A percentile compares a stretch with the other conserved stretches of the same genome.
phyloP scores from a whole-genome alignment of 2,113 vertebrate genomes.

The Dicerorhinus sumatrensis region DNA sequence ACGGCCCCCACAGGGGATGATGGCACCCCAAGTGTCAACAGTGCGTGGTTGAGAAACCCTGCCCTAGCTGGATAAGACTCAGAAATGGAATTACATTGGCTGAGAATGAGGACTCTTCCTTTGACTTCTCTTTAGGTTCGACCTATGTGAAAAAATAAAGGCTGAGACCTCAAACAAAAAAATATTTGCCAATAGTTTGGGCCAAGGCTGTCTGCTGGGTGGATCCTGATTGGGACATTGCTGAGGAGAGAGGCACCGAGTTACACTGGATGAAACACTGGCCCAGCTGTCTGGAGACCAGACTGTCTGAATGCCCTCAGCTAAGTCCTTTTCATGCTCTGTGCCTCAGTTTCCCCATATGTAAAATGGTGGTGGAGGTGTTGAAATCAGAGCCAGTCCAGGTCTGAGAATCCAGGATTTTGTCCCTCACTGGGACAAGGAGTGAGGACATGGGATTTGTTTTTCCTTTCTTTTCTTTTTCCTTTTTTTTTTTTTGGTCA shows the following conservation, averaged over 20 bases:
- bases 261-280: background rate
- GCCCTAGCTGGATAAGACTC: background rate
- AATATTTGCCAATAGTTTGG: background rate
- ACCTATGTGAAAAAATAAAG: background rate
- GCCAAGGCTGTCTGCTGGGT: background rate
- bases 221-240: background rate
- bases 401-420: background rate
- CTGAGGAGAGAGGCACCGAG: background rate
- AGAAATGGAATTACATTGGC: background rate
- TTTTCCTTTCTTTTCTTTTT: too few species aligned
- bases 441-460: too few species aligned
- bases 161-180: background rate
- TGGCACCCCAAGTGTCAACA: background rate
- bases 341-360: background rate
- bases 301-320: background rate
- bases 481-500: background rate
- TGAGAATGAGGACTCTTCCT: background rate
- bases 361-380: background rate
- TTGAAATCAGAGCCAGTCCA: background rate
- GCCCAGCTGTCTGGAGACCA: too few species aligned
- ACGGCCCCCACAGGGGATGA: background rate
- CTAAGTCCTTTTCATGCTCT: background rate
- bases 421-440: background rate
- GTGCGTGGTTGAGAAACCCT: background rate
- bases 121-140: background rate